Percentiles rank a stretch among this genome's conserved stretches.
These are phyloP conservation scores for Haemorhous mexicanus DNA, from an alignment of 2,113 vertebrate species.

Conservation along the genomic window DNA sequence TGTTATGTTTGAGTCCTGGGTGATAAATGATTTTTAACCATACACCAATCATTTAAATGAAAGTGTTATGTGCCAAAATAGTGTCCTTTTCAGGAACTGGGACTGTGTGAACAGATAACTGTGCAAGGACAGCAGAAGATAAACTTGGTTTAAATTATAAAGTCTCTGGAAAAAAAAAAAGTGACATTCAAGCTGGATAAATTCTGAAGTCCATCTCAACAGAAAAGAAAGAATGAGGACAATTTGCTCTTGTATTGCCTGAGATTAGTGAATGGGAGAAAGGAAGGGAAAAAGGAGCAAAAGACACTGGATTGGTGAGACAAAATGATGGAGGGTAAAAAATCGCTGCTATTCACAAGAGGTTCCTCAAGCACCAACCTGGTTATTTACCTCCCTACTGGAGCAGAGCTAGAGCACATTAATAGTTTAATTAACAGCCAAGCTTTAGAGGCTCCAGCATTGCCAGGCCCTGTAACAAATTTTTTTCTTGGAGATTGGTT, in stretches of 20 bases:
- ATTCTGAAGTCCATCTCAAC: not conserved
- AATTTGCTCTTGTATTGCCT: not conserved
- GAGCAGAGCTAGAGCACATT: not conserved
- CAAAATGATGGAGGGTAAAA: not conserved
- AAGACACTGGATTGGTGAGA: not conserved
- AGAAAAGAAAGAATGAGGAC: not conserved
- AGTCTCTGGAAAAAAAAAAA: not conserved
- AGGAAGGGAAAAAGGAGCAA: not conserved
- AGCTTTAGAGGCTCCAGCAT: not conserved
- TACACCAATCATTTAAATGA: not conserved
- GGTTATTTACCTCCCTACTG: not conserved
- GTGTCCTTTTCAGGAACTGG: not conserved
- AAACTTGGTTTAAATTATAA: not conserved
- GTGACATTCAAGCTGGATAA: not conserved
- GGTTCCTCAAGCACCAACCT: not conserved
- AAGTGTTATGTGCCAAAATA: not conserved
- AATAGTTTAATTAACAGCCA: not conserved
- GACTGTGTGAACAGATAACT: not conserved
- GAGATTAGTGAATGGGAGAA: not conserved
- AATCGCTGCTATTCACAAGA: not conserved
- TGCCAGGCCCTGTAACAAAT: not conserved
- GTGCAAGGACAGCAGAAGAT: not conserved
- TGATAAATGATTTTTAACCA: not conserved
- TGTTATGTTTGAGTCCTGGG: not conserved
- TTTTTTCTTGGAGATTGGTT: not conserved